These are phyloP conservation scores for Edolisoma coerulescens DNA, from an alignment of 2,113 vertebrate species.

Conservation along the genomic window DNA sequence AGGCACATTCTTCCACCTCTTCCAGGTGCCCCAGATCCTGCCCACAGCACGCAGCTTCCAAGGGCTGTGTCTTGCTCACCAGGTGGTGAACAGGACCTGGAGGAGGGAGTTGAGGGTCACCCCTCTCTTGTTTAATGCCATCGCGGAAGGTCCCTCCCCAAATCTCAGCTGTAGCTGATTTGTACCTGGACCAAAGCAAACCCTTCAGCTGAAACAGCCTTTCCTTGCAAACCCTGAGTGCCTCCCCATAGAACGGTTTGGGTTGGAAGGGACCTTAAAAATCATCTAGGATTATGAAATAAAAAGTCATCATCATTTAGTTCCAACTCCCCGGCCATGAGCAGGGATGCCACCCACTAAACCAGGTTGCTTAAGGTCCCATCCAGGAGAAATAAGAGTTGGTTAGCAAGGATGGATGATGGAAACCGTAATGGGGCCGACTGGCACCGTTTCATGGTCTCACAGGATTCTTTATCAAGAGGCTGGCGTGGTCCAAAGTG, in stretches of 20 bases:
- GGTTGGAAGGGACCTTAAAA: background rate
- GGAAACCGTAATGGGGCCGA: background rate
- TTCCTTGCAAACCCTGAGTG: background rate
- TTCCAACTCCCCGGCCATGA: background rate
- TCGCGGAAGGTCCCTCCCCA: background rate
- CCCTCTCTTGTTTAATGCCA: background rate
- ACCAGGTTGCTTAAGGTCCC: background rate
- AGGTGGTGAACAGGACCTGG: background rate
- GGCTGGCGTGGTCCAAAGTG: background rate
- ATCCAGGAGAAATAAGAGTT: background rate
- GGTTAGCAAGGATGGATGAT: background rate
- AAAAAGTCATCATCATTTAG: background rate
- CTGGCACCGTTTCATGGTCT: background rate
- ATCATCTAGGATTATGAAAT: background rate
- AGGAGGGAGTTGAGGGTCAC: background rate
- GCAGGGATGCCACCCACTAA: background rate
- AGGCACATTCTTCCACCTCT: background rate
- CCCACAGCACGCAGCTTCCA: accelerated
- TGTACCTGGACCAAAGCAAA: background rate
- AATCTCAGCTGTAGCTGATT: background rate
- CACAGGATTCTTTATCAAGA: background rate
- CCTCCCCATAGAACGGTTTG: background rate
- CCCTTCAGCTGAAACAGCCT: background rate
- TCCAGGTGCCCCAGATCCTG: background rate
- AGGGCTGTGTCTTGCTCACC: background rate